phyloP scores from a whole-genome alignment of 2,797 vertebrate genomes.

The Acomys russatus region DNA sequence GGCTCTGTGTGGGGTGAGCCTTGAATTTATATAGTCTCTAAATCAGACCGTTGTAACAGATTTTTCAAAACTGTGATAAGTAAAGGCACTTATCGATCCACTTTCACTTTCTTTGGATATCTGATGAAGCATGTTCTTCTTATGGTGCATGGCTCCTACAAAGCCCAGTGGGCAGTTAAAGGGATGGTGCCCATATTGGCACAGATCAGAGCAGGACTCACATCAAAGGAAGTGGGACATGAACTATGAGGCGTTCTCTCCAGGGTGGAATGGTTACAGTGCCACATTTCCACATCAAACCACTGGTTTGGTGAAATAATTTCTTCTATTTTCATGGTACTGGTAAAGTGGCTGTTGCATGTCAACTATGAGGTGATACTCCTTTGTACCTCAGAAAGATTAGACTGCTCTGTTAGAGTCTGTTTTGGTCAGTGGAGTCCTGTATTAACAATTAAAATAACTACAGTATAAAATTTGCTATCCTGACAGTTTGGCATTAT shows the following conservation, averaged over 20 bases:
- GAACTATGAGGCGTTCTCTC: not conserved
- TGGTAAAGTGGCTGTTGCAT: not conserved
- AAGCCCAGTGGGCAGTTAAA: not conserved
- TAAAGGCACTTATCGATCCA: not conserved
- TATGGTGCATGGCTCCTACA: not conserved
- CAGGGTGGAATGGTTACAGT: not conserved
- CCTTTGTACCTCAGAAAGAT: not conserved
- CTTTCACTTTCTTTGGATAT: not conserved
- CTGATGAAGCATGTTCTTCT: not conserved
- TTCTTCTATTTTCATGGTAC: not conserved
- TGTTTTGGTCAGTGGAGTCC: not conserved
- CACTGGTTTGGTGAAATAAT: not conserved
- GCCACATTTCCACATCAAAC: not conserved
- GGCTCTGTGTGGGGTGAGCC: not conserved
- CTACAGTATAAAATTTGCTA: not conserved
- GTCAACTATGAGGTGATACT: not conserved
- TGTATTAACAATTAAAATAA: slow-evolving; percentile 31
- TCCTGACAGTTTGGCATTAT: not conserved
- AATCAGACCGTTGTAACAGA: not conserved
- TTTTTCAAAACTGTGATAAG: not conserved
- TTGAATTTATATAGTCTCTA: slow-evolving; percentile 26
- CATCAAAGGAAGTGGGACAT: not conserved
- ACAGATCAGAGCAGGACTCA: not conserved
- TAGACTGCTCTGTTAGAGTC: not conserved
- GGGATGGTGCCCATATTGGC: not conserved